phyloP scores from a whole-genome alignment of 1,140 invertebrate species.

The Calephelis virginiensis region DNA sequence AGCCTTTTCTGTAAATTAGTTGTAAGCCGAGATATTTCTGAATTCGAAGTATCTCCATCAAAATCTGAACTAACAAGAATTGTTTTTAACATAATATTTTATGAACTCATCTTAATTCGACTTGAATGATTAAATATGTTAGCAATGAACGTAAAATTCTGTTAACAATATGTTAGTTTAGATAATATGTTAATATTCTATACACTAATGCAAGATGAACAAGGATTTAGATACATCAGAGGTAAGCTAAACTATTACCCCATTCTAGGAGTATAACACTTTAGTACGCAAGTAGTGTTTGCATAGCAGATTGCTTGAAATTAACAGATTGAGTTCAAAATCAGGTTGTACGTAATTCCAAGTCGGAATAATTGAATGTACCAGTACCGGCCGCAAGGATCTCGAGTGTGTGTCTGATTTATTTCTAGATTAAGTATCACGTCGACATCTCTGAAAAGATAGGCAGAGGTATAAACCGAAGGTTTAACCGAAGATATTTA shows the following conservation, averaged over 20 bases:
- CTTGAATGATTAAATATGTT: no score
- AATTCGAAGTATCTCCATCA: no score
- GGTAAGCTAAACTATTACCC: neutral
- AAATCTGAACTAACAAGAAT: no score
- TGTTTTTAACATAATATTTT: no score
- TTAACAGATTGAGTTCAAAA: constrained; percentile 34
- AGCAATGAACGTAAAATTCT: neutral
- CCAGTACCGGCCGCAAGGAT: constrained; percentile 43
- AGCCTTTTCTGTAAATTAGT: no score
- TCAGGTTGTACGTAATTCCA: constrained; percentile 38
- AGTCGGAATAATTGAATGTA: constrained; percentile 55
- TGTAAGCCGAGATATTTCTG: no score
- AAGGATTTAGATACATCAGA: constrained; percentile 2
- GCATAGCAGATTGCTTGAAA: constrained; percentile 46
- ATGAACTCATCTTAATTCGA: no score
- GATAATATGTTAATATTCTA: constrained; percentile 5
- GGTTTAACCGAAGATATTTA: no score
- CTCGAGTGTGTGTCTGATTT: constrained; percentile 54
- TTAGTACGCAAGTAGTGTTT: constrained; percentile 28
- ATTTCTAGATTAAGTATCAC: constrained; percentile 26
- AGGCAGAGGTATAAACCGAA: no score
- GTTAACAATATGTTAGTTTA: constrained; percentile 1
- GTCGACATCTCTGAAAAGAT: no score
- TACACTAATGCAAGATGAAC: constrained; percentile 9
- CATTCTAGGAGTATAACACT: neutral